phyloP scores from a whole-genome alignment of 2,113 vertebrate species.

The Callaeas wilsoni region DNA sequence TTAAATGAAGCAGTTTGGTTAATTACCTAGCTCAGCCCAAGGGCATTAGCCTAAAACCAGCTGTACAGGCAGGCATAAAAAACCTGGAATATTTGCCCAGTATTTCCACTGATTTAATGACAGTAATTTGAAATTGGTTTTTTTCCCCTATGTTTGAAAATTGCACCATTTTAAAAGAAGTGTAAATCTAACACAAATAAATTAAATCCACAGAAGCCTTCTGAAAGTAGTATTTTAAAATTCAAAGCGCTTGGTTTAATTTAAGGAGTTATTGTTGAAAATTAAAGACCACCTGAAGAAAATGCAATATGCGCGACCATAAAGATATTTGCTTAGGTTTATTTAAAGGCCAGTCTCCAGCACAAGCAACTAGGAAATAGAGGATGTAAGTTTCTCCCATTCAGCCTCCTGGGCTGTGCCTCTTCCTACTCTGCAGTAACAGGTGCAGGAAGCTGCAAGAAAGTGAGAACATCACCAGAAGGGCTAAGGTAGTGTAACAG shows the following conservation, averaged over 20 bases:
- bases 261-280: neutral
- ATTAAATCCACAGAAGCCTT: neutral
- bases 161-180: neutral
- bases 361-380: neutral
- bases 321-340: neutral
- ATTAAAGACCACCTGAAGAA: neutral
- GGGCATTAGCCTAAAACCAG: neutral
- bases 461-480: neutral
- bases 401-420: neutral
- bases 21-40: neutral
- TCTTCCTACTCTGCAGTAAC: neutral
- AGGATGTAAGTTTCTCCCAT: neutral
- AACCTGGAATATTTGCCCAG: neutral
- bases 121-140: neutral
- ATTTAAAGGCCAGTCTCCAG: neutral
- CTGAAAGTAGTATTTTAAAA: neutral
- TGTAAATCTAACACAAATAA: neutral
- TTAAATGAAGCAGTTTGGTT: neutral
- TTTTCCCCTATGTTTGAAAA: neutral
- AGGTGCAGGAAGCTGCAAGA: neutral
- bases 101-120: neutral
- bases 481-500: neutral
- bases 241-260: neutral
- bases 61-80: neutral
- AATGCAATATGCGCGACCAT: neutral